Percentiles rank a stretch among this genome's conserved stretches.
Evolutionary conservation across 2,113 vertebrate species (phyloP).

Genomic region (Zosterops hypoxanthus): DNA sequence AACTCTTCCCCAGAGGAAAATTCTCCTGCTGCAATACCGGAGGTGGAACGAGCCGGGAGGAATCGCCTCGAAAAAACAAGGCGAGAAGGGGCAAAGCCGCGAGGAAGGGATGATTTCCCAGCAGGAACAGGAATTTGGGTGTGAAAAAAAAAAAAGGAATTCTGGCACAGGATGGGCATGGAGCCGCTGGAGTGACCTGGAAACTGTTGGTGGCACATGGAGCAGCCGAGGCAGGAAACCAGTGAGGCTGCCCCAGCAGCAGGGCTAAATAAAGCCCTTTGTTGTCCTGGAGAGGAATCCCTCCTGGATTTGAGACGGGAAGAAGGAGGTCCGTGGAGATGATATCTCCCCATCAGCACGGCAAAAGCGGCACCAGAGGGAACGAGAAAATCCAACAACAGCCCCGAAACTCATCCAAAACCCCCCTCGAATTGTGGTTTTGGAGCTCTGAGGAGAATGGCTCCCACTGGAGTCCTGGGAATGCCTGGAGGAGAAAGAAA

Average conservation of each 20-base stretch:
- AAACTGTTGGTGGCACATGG: rapidly evolving
- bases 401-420: neutral
- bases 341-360: neutral
- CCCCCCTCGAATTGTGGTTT: rapidly evolving
- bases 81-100: neutral
- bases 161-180: neutral
- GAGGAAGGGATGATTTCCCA: neutral
- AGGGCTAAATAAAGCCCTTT: neutral
- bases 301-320: neutral
- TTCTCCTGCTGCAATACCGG: neutral
- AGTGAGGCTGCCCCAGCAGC: neutral
- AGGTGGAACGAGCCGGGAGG: neutral
- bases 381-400: rapidly evolving
- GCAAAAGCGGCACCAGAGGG: neutral
- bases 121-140: rapidly evolving
- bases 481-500: neutral
- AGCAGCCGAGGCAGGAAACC: neutral
- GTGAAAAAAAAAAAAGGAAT: neutral
- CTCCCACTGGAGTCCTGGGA: rapidly evolving
- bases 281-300: neutral
- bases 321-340: rapidly evolving
- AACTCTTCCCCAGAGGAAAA: neutral
- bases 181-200: neutral
- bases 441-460: rapidly evolving
- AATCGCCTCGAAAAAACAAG: neutral